These are phyloP conservation scores for Megaleporinus macrocephalus DNA, from an alignment of 2,113 vertebrate species.

Conservation along the genomic window DNA sequence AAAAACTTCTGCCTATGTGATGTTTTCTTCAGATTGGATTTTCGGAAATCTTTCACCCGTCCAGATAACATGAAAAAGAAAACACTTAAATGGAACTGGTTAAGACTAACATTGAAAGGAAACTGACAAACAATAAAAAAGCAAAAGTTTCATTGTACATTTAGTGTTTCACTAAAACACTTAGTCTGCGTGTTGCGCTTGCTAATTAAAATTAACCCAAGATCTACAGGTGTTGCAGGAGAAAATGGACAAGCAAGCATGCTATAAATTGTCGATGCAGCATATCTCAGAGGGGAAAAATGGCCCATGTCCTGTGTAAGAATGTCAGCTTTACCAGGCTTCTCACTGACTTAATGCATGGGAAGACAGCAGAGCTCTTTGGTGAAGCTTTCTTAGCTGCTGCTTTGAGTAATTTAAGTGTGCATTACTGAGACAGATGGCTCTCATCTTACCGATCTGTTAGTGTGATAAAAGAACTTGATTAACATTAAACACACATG, in stretches of 20 bases:
- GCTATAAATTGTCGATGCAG: not conserved
- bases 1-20: not conserved
- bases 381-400: not conserved
- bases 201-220: not conserved
- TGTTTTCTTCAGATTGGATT: not conserved
- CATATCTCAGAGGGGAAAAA: constrained; percentile 1
- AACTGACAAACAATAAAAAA: not conserved
- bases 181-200: not conserved
- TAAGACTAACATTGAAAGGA: not conserved
- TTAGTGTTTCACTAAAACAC: not conserved
- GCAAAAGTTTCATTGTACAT: not conserved
- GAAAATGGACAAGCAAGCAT: constrained; percentile 8
- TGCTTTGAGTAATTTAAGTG: constrained; percentile 41
- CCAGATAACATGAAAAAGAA: not conserved
- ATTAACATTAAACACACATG: constrained; percentile 42
- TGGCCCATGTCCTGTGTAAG: not conserved
- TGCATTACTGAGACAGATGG: constrained; percentile 22
- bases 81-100: not conserved
- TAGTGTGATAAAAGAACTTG: constrained; percentile 25
- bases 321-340: constrained; percentile 17
- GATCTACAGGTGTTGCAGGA: not conserved
- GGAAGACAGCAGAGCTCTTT: not conserved
- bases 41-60: too few species aligned
- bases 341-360: constrained; percentile 4
- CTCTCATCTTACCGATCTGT: constrained; percentile 33